These are phyloP conservation scores for Manacus vitellinus DNA, from an alignment of 2,113 vertebrate genomes.

Conservation along the genomic window DNA sequence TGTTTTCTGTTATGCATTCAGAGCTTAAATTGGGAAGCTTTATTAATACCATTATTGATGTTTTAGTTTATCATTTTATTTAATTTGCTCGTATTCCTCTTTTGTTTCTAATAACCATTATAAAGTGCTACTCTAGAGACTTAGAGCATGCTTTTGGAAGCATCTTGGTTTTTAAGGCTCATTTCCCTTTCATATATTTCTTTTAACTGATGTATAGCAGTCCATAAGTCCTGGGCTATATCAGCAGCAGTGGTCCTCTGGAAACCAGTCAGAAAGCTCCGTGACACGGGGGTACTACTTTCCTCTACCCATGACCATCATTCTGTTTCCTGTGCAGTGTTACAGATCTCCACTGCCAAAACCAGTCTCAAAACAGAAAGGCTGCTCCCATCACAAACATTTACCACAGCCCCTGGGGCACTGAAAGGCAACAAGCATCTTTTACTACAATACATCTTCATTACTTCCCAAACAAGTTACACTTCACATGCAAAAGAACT, in stretches of 20 bases:
- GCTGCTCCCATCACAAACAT: not conserved
- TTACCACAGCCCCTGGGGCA: accelerated
- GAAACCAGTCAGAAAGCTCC: not conserved
- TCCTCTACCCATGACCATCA: not conserved
- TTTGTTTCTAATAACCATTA: not conserved
- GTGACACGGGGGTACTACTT: not conserved
- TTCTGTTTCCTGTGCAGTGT: not conserved
- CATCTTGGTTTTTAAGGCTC: not conserved
- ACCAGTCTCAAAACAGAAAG: not conserved
- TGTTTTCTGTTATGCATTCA: not conserved
- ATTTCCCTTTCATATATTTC: not conserved
- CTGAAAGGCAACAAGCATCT: not conserved
- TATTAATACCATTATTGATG: not conserved
- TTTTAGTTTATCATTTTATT: not conserved
- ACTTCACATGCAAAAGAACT: not conserved
- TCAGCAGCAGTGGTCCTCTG: not conserved
- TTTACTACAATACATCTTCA: not conserved
- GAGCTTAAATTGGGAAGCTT: not conserved
- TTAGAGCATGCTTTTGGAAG: not conserved
- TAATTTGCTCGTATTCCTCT: not conserved
- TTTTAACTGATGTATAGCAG: not conserved
- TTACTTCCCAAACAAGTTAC: not conserved
- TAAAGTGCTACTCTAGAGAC: not conserved
- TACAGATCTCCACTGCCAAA: not conserved
- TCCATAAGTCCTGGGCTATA: not conserved